These are phyloP conservation scores for Leptinotarsa rubiginosa DNA, from an alignment of 2,888 invertebrate genomes.

Conservation along the genomic window DNA sequence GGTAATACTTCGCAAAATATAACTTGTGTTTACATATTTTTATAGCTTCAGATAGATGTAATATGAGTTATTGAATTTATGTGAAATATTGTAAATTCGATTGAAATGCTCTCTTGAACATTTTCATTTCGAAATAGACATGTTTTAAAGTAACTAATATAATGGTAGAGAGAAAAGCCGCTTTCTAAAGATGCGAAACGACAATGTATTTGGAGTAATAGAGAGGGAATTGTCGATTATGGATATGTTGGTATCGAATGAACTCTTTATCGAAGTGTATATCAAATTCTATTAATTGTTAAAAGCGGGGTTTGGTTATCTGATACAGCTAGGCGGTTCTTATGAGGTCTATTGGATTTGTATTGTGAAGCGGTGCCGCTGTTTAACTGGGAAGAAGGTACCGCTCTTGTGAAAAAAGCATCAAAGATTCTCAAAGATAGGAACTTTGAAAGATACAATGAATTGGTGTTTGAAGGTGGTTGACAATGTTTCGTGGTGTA, in stretches of 20 bases:
- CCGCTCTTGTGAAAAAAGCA: conserved; percentile 22
- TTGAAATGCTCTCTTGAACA: no score
- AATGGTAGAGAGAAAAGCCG: conserved; percentile 43
- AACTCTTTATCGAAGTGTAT: conserved; percentile 56
- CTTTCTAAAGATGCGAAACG: conserved; percentile 49
- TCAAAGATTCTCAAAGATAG: background rate
- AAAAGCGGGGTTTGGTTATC: conserved; percentile 51
- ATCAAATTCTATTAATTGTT: conserved; percentile 54
- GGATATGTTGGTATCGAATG: conserved; percentile 48
- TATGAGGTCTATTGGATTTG: conserved; percentile 46
- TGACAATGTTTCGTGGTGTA: no score
- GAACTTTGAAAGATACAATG: no score
- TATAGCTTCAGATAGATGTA: no score
- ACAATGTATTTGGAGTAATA: conserved; percentile 42
- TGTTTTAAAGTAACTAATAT: background rate
- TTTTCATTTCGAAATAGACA: no score
- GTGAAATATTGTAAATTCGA: no score
- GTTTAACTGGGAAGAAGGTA: conserved; percentile 28
- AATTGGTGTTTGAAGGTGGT: no score
- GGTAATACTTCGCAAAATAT: no score
- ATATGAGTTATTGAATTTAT: no score
- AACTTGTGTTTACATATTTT: no score
- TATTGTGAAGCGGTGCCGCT: conserved; percentile 39
- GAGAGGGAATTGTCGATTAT: conserved; percentile 45
- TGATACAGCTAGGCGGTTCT: conserved; percentile 49